Evolutionary conservation across 2,113 vertebrate genomes (phyloP), one percentile per base, ranked within the genome.

Genomic region (Pyrgilauda ruficollis): DNA sequence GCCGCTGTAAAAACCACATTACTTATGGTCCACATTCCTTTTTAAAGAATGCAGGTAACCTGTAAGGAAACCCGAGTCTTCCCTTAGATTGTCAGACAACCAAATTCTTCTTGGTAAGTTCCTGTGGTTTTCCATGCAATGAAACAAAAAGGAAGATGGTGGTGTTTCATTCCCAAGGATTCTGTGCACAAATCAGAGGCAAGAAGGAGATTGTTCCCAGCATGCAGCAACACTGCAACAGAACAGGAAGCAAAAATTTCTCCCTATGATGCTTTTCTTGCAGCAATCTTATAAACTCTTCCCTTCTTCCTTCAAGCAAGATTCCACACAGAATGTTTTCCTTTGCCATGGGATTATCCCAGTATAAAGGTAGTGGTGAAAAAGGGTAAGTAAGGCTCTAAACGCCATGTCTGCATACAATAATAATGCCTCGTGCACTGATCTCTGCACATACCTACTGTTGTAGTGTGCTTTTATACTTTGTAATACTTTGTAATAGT

Each of bases 21-120:
- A 3, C 26, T 50, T n/a, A 52, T 0, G 0, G 22, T 69, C 30
- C 22, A 39, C 2, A 1, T 78, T 72, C 6, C 17, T 30, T 46
- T 43, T 23, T 37, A 43, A 86, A 58, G 44, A 73, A 52, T 44
- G 27, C 21, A 61, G 44, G n/a, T 33, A 41, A 47, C 8, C 67
- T 47, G 21, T 56, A 77, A 73, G 14, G n/a, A 89, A 89, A 80
- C 8, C 14, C 23, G 26, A 91, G 30, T 37, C 39, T 87, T 64
- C 55, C 31, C 46, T 80, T 27, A 33, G 37, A 21, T 18, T 95
- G 64, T 35, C 27, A 77, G 23, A 56, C 56, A 91, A 76, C 16
- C 19, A 53, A 76, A 8, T 55, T 72, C 55, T 61, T 89, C 27
- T n/a, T 43, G 76, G 23, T 35, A 62, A 72, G 35, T 82, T 68